Conservation (phyloP, 1,140 invertebrate genomes). For the Coptotermes formosanus region DNA sequence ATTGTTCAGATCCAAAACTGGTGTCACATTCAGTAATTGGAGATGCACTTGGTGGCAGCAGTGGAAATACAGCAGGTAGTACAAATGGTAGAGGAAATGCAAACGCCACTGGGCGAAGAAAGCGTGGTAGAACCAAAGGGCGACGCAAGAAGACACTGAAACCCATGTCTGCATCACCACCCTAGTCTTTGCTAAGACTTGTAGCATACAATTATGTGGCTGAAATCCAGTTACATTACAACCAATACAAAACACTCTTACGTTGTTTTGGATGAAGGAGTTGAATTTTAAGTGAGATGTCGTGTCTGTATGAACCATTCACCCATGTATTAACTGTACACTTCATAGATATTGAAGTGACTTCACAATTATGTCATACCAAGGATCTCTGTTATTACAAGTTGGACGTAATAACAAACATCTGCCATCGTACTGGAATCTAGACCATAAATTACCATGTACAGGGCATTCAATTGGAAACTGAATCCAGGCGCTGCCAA, state of each 20-base stretch:
- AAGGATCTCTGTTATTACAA: too few species aligned
- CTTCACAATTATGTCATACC: too few species aligned
- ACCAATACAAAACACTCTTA: neutral
- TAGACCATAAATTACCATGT: too few species aligned
- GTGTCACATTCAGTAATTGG: constrained; percentile 44
- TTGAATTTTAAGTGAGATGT: too few species aligned
- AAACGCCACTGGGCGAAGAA: constrained; percentile 21
- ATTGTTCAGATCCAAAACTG: constrained; percentile 49
- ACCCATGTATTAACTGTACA: neutral
- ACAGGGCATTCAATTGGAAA: too few species aligned
- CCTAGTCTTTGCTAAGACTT: neutral
- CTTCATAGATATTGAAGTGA: too few species aligned
- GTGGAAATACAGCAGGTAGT: neutral
- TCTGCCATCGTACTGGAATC: too few species aligned
- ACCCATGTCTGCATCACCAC: neutral
- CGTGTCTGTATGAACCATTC: neutral
- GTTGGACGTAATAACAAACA: too few species aligned
- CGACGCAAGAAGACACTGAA: constrained; percentile 10
- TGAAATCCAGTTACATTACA: neutral
- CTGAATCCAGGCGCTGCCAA: too few species aligned
- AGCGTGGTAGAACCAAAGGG: constrained; percentile 23
- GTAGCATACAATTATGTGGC: neutral
- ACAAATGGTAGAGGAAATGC: neutral
- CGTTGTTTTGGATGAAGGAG: too few species aligned
- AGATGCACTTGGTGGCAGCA: constrained; percentile 28